Base-by-base conservation (phyloP, 2,888 invertebrate species). In the Silvanus unidentatus region DNA sequence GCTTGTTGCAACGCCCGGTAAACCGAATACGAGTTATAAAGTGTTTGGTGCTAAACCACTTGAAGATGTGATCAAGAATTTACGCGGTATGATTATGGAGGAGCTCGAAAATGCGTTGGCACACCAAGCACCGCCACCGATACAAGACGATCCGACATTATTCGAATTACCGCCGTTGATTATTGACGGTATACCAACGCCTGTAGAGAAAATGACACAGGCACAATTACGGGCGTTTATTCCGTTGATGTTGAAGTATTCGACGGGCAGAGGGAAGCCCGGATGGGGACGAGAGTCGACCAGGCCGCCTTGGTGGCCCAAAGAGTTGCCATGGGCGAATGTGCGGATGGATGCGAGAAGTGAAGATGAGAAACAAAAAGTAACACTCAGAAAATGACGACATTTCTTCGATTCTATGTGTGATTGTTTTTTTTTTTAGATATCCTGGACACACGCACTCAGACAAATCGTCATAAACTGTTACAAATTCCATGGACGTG, bases 161-260 rank as follows among this genome's bases (percentile, higher is more conserved):
- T 95, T 96, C 73, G 96, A 96, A 77, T 75, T 97, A 71, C 97
- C 97, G 50, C 94, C 95, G 37, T 79, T 97, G 54, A 93, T 95
- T 63, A 93, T 97, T 64, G 96, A 97, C 74, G 96, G 96, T 52
- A 97, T 96, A 70, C 96, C 96, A 52, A 97, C 96, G 48, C 95
- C 96, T 11, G 95, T 97, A 1, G 96, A 97, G 75, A 97, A 97
- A 79, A 97, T 97, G 97, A 97, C 96, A 32, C 95, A 96, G 77
- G 96, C 96, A 43, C 96, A 97, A 74, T 76, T 97, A 48, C 75
- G 97, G 62, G 95, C 95, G 47, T 97, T 97, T 73, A 97, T 97
- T 63, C 96, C 96, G 52, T 80, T 97, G 60, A 97, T 97, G 96
- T 78, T 97, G 65, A 97, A 97, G 75, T 96, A 95, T 73, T 95